Percentiles rank a stretch among this genome's conserved stretches.
These are phyloP conservation scores for Thysanoteuthis rhombus DNA, from an alignment of 2,888 invertebrate genomes.

Conservation along the genomic window DNA sequence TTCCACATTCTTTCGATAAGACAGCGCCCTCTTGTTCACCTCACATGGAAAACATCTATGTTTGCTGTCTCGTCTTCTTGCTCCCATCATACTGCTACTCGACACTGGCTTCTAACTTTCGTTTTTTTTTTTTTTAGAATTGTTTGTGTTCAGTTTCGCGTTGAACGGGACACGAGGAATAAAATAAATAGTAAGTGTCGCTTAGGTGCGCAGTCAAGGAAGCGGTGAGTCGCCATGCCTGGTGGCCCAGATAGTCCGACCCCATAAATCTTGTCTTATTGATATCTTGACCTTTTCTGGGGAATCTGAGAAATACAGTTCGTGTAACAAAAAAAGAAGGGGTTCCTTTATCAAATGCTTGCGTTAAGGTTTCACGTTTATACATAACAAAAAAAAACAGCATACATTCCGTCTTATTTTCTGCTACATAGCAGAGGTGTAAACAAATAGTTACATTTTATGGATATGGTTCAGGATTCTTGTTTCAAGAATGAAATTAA, in stretches of 20 bases:
- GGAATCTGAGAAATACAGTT: neutral
- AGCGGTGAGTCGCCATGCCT: neutral
- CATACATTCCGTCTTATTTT: too few species aligned
- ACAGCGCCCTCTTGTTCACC: neutral
- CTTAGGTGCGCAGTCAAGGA: neutral
- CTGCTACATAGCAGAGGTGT: too few species aligned
- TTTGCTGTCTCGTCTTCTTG: neutral
- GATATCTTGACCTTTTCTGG: neutral
- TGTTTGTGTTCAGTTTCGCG: neutral
- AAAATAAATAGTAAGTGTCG: conserved; percentile 12
- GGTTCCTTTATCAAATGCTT: neutral
- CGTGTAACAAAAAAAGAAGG: neutral
- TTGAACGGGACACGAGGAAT: neutral
- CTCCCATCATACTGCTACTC: neutral
- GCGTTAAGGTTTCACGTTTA: neutral
- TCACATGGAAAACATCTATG: neutral
- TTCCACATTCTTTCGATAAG: neutral
- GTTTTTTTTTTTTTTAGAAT: neutral
- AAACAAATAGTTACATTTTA: too few species aligned
- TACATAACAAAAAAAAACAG: neutral
- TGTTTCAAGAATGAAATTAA: too few species aligned
- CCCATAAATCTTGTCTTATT: neutral
- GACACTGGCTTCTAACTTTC: neutral
- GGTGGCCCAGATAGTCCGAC: neutral
- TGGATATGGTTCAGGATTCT: too few species aligned